A percentile compares a stretch with the other conserved stretches of the same genome.
phyloP scores from a whole-genome alignment of 2,113 vertebrate genomes.

The Pelecanus crispus region DNA sequence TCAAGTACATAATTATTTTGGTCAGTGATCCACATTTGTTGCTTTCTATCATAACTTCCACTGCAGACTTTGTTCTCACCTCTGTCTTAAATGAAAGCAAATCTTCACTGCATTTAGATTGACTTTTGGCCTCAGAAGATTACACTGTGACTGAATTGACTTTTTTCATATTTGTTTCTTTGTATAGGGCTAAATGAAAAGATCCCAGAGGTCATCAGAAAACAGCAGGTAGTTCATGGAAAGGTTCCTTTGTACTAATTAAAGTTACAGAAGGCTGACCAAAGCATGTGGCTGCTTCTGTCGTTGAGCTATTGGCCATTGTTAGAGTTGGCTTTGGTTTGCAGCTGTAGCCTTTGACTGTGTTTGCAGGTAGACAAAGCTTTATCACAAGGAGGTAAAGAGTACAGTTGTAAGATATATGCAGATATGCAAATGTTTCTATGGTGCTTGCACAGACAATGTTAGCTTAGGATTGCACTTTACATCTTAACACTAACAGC shows the following conservation, averaged over 20 bases:
- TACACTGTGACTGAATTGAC: conserved; percentile 82
- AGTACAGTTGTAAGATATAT: conserved; percentile 93
- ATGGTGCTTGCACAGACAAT: conserved; percentile 92
- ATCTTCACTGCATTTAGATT: conserved; percentile 81
- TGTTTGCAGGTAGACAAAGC: conserved; percentile 99
- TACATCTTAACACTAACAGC: conserved; percentile 93
- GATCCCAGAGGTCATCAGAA: conserved; percentile 99
- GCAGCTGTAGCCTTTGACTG: conserved; percentile 99
- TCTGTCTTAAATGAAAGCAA: conserved; percentile 82
- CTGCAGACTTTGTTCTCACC: conserved; percentile 80
- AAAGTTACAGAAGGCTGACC: conserved; percentile 98
- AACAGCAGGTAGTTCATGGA: conserved; percentile 97
- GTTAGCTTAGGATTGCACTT: conserved; percentile 88
- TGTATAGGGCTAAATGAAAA: conserved; percentile 94
- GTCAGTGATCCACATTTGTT: conserved; percentile 94
- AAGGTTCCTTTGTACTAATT: conserved; percentile 98
- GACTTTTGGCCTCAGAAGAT: conserved; percentile 88
- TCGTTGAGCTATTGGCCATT: conserved; percentile 99
- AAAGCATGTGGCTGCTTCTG: conserved; percentile 95
- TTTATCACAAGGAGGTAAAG: conserved; percentile 98
- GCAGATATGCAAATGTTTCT: conserved; percentile 94
- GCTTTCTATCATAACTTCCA: conserved; percentile 87
- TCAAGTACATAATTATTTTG: conserved; percentile 95
- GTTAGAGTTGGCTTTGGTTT: conserved; percentile 99
- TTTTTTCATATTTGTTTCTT: conserved; percentile 83